A percentile compares a stretch with the other conserved stretches of the same genome.
phyloP scores from a whole-genome alignment of 2,888 invertebrate genomes.

The Formica aserva region DNA sequence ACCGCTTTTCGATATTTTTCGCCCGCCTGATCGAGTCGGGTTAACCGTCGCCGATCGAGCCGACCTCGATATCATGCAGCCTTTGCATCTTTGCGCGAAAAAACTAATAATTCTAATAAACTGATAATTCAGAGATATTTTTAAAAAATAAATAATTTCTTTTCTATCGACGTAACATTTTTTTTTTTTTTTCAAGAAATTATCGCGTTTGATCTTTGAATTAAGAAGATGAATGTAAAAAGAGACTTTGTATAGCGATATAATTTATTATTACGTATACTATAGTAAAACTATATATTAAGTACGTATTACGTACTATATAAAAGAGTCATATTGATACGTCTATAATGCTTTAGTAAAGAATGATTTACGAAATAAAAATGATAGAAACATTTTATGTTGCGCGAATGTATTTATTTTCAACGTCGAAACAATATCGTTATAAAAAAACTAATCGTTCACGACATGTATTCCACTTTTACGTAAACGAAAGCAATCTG shows the following conservation, averaged over 20 bases:
- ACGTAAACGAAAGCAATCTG: neutral
- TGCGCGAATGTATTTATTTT: neutral
- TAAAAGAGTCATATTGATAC: neutral
- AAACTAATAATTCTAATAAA: neutral
- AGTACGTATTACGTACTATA: neutral
- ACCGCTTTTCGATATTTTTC: conserved; percentile 73
- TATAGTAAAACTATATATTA: neutral
- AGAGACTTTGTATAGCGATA: neutral
- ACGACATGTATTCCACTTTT: neutral
- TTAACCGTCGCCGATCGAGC: conserved; percentile 49
- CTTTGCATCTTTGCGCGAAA: neutral
- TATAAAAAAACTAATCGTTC: neutral
- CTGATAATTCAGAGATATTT: neutral
- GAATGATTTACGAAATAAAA: neutral
- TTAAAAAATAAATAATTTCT: neutral
- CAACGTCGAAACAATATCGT: neutral
- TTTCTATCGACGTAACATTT: neutral
- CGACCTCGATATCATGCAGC: conserved; percentile 25
- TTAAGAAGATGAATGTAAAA: neutral
- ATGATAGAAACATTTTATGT: neutral
- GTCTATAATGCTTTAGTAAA: neutral
- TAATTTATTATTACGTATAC: neutral
- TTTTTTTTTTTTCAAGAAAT: neutral
- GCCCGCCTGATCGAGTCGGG: conserved; percentile 62
- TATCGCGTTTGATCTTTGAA: neutral